Percentiles rank a stretch among this genome's conserved stretches.
phyloP scores from a whole-genome alignment of 2,888 invertebrate species.

The Mesorhabditis spiculigera region DNA sequence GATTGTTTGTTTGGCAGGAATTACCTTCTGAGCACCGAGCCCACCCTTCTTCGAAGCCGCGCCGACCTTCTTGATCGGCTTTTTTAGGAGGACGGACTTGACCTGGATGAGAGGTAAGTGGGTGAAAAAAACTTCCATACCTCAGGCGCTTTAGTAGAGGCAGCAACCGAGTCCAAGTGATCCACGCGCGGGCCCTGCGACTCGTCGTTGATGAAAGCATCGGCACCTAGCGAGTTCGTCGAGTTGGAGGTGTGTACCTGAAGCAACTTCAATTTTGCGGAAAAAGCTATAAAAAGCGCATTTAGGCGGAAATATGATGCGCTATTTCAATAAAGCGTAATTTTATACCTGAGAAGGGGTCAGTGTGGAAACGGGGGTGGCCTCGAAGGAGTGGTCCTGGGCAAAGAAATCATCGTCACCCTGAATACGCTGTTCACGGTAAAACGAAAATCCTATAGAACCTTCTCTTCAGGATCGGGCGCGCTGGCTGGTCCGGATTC shows the following conservation, averaged over 20 bases:
- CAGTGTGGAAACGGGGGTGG: not conserved
- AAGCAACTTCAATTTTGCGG: not conserved
- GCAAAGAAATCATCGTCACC: constrained; percentile 8
- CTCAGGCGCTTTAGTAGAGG: constrained; percentile 60
- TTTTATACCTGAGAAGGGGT: not conserved
- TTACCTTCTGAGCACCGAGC: constrained; percentile 86
- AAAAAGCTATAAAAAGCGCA: too few relatives aligned
- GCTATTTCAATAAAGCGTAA: not conserved
- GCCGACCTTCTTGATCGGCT: constrained; percentile 60
- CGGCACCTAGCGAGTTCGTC: constrained; percentile 30
- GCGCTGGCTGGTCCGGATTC: constrained; percentile 24
- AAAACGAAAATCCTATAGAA: not conserved
- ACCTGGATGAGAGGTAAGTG: not conserved
- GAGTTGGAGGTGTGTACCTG: constrained; percentile 21
- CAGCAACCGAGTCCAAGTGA: constrained; percentile 27
- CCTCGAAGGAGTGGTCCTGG: not conserved
- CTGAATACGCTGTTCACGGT: not conserved
- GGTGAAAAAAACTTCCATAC: not conserved
- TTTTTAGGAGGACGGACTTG: constrained; percentile 65
- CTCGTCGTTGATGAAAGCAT: constrained; percentile 31
- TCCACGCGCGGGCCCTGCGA: constrained; percentile 37
- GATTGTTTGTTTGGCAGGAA: not conserved
- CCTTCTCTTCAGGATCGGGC: constrained; percentile 23
- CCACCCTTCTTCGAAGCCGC: constrained; percentile 79
- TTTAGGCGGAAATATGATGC: too few relatives aligned